phyloP scores from a whole-genome alignment of 2,113 vertebrate species.

The Polypterus senegalus region DNA sequence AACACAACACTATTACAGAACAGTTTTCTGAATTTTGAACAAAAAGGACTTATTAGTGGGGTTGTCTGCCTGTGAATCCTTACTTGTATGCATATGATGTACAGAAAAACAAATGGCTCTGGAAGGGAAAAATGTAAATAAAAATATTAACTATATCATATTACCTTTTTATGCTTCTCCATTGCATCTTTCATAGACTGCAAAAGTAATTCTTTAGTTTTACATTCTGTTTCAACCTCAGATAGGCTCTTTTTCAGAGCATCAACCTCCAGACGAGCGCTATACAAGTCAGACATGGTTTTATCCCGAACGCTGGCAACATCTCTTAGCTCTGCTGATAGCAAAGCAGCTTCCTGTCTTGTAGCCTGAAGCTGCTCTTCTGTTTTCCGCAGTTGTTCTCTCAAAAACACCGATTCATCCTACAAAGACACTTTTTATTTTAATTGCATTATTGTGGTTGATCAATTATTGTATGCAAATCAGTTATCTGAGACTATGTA shows the following conservation, averaged over 20 bases:
- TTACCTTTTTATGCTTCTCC: constrained; percentile 61
- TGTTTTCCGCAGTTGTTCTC: constrained; percentile 82
- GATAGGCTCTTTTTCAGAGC: constrained; percentile 48
- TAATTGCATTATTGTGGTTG: too few species aligned
- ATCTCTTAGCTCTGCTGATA: constrained; percentile 80
- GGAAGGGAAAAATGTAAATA: too few species aligned
- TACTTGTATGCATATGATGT: too few species aligned
- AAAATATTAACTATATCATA: background rate
- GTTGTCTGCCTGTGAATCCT: too few species aligned
- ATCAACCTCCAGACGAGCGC: constrained; percentile 66
- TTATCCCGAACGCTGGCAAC: constrained; percentile 78
- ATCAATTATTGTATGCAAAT: too few species aligned
- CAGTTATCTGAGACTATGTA: too few species aligned
- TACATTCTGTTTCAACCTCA: constrained; percentile 62
- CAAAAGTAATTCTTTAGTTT: constrained; percentile 38
- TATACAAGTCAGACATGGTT: constrained; percentile 86
- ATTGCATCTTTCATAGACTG: constrained; percentile 48
- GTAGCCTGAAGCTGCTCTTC: constrained; percentile 86
- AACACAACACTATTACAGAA: too few species aligned
- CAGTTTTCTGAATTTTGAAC: too few species aligned
- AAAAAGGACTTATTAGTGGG: too few species aligned
- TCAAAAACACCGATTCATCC: constrained; percentile 67
- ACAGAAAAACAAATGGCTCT: too few species aligned
- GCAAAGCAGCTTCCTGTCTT: constrained; percentile 70
- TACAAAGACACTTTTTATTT: constrained; percentile 23